Evolutionary conservation across 2,113 vertebrate genomes (phyloP).

Genomic region (Apus apus): DNA sequence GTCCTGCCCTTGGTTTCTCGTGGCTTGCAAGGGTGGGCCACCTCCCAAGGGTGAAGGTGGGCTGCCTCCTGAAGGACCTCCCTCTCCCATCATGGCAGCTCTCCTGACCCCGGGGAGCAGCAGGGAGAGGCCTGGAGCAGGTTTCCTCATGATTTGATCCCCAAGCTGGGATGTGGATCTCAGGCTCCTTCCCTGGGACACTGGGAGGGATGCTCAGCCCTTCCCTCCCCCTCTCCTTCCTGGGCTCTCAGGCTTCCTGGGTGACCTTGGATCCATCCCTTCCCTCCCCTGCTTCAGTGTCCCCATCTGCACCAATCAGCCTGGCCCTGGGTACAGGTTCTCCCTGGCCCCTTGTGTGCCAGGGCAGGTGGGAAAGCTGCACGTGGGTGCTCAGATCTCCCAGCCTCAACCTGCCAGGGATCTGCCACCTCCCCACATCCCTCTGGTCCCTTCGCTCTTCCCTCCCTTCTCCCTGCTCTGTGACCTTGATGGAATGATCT

Average conservation of each 20-base stretch:
- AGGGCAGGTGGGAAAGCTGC: background rate
- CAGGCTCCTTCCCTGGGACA: background rate
- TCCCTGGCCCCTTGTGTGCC: rapidly evolving
- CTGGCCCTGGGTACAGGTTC: background rate
- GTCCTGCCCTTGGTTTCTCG: background rate
- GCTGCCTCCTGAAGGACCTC: background rate
- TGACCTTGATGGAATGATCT: background rate
- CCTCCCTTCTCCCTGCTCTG: background rate
- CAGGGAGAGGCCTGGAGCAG: background rate
- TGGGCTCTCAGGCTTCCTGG: background rate
- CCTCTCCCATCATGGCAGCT: rapidly evolving
- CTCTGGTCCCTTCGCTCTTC: background rate
- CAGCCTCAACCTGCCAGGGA: rapidly evolving
- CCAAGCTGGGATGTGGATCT: rapidly evolving
- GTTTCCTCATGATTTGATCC: rapidly evolving
- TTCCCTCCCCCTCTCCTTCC: background rate
- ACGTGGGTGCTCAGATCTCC: background rate
- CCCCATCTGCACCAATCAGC: background rate
- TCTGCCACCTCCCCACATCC: background rate
- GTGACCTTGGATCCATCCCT: constrained; percentile 21
- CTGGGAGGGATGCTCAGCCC: background rate
- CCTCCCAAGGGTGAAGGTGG: no score
- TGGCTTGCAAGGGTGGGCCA: rapidly evolving
- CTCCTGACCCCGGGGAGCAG: background rate
- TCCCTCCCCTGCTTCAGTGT: background rate